Evolutionary conservation across 1,140 invertebrate species (phyloP).

Genomic region (Spodoptera frugiperda): DNA sequence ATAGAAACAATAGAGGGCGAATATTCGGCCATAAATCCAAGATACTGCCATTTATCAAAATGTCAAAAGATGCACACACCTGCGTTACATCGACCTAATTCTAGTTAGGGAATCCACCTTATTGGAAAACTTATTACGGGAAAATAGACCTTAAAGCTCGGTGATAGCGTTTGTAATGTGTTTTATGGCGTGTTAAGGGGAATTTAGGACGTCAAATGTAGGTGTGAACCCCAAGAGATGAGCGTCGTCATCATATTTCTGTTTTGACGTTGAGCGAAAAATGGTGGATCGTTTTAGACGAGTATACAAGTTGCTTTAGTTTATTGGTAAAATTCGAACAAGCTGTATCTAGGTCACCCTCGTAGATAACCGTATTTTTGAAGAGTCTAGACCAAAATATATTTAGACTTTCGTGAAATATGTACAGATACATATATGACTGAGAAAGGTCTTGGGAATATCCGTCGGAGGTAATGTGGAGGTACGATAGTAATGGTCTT

Average conservation of each 20-base stretch:
- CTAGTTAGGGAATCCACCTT: constrained; percentile 50
- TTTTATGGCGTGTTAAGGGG: constrained; percentile 23
- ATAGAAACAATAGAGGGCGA: constrained; percentile 54
- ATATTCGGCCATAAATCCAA: constrained; percentile 54
- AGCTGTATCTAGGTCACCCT: neutral
- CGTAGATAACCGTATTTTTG: constrained; percentile 1
- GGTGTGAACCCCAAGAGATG: constrained; percentile 51
- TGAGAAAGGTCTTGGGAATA: constrained; percentile 13
- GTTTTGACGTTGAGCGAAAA: constrained; percentile 53
- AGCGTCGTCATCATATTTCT: constrained; percentile 62
- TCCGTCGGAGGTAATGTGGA: neutral
- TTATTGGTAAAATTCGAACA: constrained; percentile 45
- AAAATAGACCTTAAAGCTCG: constrained; percentile 40
- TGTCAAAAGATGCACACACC: constrained; percentile 64
- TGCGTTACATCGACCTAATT: constrained; percentile 60
- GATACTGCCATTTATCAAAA: constrained; percentile 61
- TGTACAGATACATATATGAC: neutral
- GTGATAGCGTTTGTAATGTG: constrained; percentile 36
- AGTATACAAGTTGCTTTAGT: constrained; percentile 54
- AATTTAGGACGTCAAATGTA: constrained; percentile 53
- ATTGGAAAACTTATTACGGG: neutral
- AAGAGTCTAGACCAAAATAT: constrained; percentile 38
- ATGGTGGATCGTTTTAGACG: constrained; percentile 18
- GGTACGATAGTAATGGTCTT: constrained; percentile 22
- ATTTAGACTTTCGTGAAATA: neutral